Conservation (phyloP, 2,888 invertebrate genomes). For the Drosophila suboccidentalis region DNA sequence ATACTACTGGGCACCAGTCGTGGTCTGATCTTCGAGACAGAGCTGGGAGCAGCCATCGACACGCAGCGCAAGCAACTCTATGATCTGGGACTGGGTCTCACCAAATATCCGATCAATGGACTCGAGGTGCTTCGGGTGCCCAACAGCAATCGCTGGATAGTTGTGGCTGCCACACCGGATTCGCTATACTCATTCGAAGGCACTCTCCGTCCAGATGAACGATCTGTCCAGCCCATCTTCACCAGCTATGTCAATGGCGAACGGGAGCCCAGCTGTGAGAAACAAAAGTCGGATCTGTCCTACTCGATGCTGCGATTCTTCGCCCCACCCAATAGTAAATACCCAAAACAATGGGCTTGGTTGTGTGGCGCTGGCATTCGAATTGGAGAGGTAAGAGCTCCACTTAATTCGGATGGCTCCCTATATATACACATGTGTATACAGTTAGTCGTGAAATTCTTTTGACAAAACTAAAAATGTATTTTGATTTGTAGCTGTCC, state of each 20-base stretch:
- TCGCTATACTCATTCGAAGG: constrained; percentile 96
- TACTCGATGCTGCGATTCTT: constrained; percentile 93
- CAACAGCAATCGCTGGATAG: constrained; percentile 90
- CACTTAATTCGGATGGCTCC: no score
- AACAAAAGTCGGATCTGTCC: constrained; percentile 90
- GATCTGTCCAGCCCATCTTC: constrained; percentile 86
- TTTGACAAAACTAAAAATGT: no score
- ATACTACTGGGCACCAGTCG: constrained; percentile 96
- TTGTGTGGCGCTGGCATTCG: constrained; percentile 93
- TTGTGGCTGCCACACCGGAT: constrained; percentile 93
- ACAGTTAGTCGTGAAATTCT: no score
- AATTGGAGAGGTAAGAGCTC: constrained; percentile 89
- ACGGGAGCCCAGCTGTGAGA: constrained; percentile 87
- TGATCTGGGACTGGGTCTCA: constrained; percentile 92
- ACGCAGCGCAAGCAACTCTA: constrained; percentile 96
- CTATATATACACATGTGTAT: not conserved
- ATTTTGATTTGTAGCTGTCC: constrained; percentile 36
- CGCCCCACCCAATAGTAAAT: constrained; percentile 88
- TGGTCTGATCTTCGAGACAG: constrained; percentile 96
- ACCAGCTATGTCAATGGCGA: constrained; percentile 73
- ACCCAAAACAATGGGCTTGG: constrained; percentile 95
- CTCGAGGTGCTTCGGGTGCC: constrained; percentile 93
- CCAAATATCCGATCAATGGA: constrained; percentile 93
- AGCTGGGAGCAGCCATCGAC: constrained; percentile 93
- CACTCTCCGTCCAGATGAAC: constrained; percentile 90